Evolutionary conservation across 2,888 invertebrate genomes (phyloP).

Genomic region (Trissoscelio sp.): DNA sequence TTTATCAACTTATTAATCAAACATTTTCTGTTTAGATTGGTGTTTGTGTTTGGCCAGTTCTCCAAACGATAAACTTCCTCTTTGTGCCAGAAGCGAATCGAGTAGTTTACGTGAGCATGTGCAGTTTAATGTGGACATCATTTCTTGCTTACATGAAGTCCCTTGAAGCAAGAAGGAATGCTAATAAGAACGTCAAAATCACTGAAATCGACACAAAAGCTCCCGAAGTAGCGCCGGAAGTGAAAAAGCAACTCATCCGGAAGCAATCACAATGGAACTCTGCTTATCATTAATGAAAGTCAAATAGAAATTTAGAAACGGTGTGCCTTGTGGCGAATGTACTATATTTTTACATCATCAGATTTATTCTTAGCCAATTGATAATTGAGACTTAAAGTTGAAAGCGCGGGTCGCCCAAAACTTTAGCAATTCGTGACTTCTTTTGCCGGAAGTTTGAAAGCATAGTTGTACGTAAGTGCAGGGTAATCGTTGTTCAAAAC

Average conservation of each 20-base stretch:
- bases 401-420: slow-evolving; percentile 39
- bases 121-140: slow-evolving; percentile 90
- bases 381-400: slow-evolving; percentile 13
- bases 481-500: too few species aligned
- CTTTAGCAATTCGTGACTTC: slow-evolving; percentile 34
- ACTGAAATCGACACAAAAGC: slow-evolving; percentile 27
- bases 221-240: slow-evolving; percentile 34
- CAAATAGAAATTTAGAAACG: slow-evolving; percentile 1
- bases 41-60: slow-evolving; percentile 88
- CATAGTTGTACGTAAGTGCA: slow-evolving; percentile 6
- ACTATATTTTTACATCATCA: slow-evolving; percentile 41
- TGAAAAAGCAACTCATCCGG: slow-evolving; percentile 48
- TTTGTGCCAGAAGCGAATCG: slow-evolving; percentile 89
- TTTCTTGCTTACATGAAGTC: slow-evolving; percentile 92
- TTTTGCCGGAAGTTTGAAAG: slow-evolving; percentile 44
- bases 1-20: not conserved
- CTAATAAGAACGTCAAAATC: slow-evolving; percentile 2
- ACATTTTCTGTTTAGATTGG: slow-evolving; percentile 85
- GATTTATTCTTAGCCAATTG: slow-evolving; percentile 15
- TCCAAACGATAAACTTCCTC: slow-evolving; percentile 90
- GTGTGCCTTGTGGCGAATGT: slow-evolving; percentile 53
- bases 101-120: slow-evolving; percentile 89
- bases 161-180: slow-evolving; percentile 80
- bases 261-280: slow-evolving; percentile 55
- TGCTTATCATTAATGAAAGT: slow-evolving; percentile 53